Percentiles rank a stretch among this genome's conserved stretches.
These are phyloP conservation scores for Tetrao urogallus DNA, from an alignment of 2,113 vertebrate genomes.

Conservation along the genomic window DNA sequence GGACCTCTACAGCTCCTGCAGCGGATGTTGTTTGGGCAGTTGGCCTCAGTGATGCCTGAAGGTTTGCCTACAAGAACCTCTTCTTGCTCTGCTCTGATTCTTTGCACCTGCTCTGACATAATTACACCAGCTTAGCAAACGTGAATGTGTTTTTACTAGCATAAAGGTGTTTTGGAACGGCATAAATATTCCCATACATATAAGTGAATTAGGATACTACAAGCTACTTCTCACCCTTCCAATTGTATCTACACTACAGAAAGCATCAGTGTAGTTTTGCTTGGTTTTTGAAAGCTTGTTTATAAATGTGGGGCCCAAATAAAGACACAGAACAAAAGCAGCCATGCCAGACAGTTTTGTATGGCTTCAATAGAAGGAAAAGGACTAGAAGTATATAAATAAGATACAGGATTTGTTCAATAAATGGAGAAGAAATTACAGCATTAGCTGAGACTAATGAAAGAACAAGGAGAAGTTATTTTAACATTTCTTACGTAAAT, in stretches of 20 bases:
- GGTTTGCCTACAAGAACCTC: neutral
- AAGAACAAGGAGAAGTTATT: neutral
- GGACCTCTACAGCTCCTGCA: neutral
- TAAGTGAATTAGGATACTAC: neutral
- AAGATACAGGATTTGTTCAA: neutral
- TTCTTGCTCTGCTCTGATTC: neutral
- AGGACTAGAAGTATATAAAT: neutral
- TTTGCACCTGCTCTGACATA: neutral
- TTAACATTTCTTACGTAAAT: neutral
- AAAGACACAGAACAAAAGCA: neutral
- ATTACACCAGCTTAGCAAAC: neutral
- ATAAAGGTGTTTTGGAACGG: neutral
- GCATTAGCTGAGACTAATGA: neutral
- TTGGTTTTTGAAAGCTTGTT: neutral
- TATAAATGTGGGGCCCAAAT: neutral
- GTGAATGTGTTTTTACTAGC: neutral
- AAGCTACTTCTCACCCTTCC: neutral
- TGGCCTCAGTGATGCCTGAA: neutral
- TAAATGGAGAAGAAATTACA: neutral
- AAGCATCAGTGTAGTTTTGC: neutral
- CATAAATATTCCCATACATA: neutral
- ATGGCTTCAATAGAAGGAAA: neutral
- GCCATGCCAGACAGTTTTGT: neutral
- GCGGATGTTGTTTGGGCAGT: neutral
- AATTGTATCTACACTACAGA: neutral